Evolutionary conservation across 2,113 vertebrate genomes (phyloP).

Genomic region (Ictalurus punctatus): DNA sequence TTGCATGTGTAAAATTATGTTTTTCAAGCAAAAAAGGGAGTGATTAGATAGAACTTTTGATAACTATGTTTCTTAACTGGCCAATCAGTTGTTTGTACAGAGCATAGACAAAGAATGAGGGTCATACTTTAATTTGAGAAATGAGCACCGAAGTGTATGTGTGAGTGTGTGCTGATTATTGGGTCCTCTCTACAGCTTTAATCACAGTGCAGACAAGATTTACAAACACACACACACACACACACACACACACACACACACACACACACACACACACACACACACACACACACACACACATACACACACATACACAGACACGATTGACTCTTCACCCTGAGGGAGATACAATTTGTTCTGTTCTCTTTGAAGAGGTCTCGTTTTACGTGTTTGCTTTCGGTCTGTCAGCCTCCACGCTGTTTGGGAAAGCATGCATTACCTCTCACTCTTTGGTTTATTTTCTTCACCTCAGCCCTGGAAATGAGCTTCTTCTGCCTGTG

Average conservation of each 20-base stretch:
- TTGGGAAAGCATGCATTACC: conserved; percentile 56
- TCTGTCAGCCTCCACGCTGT: conserved; percentile 62
- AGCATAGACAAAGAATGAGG: conserved; percentile 43
- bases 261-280: conserved; percentile 43
- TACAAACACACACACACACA: conserved; percentile 61
- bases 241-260: conserved; percentile 59
- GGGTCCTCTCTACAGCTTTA: conserved; percentile 49
- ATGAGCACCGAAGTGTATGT: conserved; percentile 59
- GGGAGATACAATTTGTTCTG: conserved; percentile 60
- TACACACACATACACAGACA: conserved; percentile 55
- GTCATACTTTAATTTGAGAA: conserved; percentile 67
- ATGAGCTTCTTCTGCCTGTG: conserved; percentile 64
- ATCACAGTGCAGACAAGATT: conserved; percentile 67
- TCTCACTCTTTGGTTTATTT: conserved; percentile 63
- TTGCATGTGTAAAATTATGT: conserved; percentile 56
- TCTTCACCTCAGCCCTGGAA: conserved; percentile 58
- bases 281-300: conserved; percentile 55
- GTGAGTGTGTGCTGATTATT: conserved; percentile 32
- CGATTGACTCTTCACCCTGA: conserved; percentile 42
- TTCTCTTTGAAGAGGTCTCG: conserved; percentile 67
- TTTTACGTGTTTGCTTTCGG: conserved; percentile 72
- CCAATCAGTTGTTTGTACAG: conserved; percentile 61
- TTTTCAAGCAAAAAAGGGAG: conserved; percentile 36
- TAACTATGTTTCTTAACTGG: conserved; percentile 43
- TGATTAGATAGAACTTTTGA: conserved; percentile 64